A percentile compares a stretch with the other conserved stretches of the same genome.
These are phyloP conservation scores for Hyphantria cunea DNA, from an alignment of 1,140 invertebrate genomes.

Conservation along the genomic window DNA sequence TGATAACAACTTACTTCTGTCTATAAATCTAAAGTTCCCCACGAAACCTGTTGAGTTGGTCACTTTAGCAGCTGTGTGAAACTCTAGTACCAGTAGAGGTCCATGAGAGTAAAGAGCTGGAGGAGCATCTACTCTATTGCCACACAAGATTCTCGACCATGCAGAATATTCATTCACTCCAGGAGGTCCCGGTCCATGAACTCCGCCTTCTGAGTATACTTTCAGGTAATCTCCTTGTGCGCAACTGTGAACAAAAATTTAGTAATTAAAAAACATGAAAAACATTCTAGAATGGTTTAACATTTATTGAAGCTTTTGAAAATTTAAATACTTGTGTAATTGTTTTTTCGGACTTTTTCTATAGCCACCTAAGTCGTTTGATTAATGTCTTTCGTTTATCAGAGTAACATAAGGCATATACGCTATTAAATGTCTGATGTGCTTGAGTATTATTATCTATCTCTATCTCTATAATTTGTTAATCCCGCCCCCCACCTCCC, in stretches of 20 bases:
- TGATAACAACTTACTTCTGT: conserved; percentile 87
- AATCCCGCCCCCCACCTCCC: no score
- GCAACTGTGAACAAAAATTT: conserved; percentile 83
- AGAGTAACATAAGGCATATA: no score
- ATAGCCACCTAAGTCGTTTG: no score
- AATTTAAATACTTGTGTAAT: no score
- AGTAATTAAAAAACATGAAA: no score
- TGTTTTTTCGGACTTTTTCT: no score
- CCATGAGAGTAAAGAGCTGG: conserved; percentile 91
- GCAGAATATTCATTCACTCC: conserved; percentile 91
- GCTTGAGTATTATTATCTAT: no score
- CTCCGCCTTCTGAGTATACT: conserved; percentile 84
- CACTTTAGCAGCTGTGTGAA: conserved; percentile 82
- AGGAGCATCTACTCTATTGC: conserved; percentile 87
- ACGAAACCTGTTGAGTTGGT: conserved; percentile 89
- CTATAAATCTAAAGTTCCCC: conserved; percentile 90
- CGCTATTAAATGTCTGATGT: no score
- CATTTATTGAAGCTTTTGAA: no score
- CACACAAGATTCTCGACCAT: conserved; percentile 89
- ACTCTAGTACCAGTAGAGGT: conserved; percentile 89
- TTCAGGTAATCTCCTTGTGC: conserved; percentile 89
- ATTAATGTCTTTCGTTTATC: no score
- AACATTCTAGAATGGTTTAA: no score
- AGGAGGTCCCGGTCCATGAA: conserved; percentile 83
- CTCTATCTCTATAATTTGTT: no score